phyloP scores from a whole-genome alignment of 2,888 invertebrate species.

The Apomyelois bistriatella region DNA sequence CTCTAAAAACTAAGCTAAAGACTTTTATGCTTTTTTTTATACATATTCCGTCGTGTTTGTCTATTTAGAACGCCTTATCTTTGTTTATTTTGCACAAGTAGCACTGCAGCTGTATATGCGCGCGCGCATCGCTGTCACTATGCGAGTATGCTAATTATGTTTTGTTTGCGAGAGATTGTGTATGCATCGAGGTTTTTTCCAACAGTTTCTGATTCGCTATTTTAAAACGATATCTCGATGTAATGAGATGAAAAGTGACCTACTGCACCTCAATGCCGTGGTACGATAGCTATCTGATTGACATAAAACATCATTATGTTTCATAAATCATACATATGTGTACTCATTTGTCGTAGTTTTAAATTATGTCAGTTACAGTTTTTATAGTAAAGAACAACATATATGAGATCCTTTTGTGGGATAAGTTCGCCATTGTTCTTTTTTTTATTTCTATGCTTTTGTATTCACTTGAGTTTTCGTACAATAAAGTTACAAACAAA shows the following conservation, averaged over 20 bases:
- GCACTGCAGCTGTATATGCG: constrained; percentile 17
- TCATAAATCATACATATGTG: not conserved
- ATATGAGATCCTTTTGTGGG: too few relatives aligned
- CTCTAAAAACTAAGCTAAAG: too few relatives aligned
- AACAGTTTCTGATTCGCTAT: constrained; percentile 14
- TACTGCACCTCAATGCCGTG: not conserved
- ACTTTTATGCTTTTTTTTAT: not conserved
- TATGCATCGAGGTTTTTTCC: constrained; percentile 18
- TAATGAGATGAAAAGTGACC: constrained; percentile 12
- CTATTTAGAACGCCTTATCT: constrained; percentile 6
- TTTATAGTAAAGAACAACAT: too few relatives aligned
- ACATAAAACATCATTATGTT: not conserved
- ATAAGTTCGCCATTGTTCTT: too few relatives aligned
- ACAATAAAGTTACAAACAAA: too few relatives aligned
- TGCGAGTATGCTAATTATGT: constrained; percentile 27
- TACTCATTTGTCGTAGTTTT: not conserved
- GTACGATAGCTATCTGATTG: not conserved
- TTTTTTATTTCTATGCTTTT: too few relatives aligned
- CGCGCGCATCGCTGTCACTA: constrained; percentile 18
- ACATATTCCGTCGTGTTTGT: not conserved
- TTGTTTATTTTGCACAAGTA: constrained; percentile 6
- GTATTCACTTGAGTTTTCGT: too few relatives aligned
- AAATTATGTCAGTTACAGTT: too few relatives aligned
- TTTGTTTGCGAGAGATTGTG: constrained; percentile 24
- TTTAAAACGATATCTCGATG: constrained; percentile 2